Base-by-base conservation (phyloP, 2,113 vertebrate species). In the Sclerurus mexicanus region DNA sequence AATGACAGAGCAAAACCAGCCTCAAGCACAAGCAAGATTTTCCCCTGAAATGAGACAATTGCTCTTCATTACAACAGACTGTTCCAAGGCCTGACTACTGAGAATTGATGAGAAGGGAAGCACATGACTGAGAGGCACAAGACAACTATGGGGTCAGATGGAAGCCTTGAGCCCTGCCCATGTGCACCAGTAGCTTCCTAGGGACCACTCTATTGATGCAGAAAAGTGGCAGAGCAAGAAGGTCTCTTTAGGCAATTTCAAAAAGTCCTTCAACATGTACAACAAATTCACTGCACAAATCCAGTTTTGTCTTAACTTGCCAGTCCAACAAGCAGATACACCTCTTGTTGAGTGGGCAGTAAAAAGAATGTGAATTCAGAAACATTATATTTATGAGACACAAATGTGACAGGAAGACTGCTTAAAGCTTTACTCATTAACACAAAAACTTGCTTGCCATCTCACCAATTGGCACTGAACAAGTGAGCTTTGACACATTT, bases 401-500 rank as follows among this genome's bases (percentile, higher is more conserved):
- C 23, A 90, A 94, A 89, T 55, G 40, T 56, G 42, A 78, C 63
- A 82, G 66, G 30, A 87, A 95, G 39, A 56, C 55, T 89, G 59
- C 33, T 91, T 88, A 73, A 87, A 92, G 87, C 40, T 79, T 91
- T 71, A 77, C 77, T 79, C 79, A 82, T 91, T 87, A 91, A 56
- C 86, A 90, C 11, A 92, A 90, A 83, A 82, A 68, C 77, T 52
- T 19, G 6, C 62, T 83, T 88, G 40, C 33, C 87, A 92, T 83
- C 67, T 72, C 85, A 89, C 33, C 71, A 87, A 93, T 2, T 86
- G 79, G 28, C 75, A 94, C 46, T 88, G 79, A 85, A 49, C 28
- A 93, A 90, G 35, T 30, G 25, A 91, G 53, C 89, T 93, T 82
- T 74, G 37, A 60, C 80, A 68, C 4, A 40, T 15, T 72, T 84